phyloP scores from a whole-genome alignment of 2,888 invertebrate genomes.

The Pomacea canaliculata region DNA sequence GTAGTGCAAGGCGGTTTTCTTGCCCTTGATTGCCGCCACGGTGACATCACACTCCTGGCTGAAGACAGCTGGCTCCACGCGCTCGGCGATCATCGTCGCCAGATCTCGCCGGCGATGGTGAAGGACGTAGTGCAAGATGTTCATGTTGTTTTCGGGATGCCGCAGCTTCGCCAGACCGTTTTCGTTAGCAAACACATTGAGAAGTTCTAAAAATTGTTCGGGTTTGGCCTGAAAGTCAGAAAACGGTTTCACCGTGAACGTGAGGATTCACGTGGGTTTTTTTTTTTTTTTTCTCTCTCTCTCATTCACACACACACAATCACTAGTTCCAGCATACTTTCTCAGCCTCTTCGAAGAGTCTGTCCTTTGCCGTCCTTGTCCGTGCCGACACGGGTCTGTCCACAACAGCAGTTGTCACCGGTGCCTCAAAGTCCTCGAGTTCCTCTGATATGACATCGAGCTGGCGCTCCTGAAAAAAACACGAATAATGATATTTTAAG shows the following conservation, averaged over 20 bases:
- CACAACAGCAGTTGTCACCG: background rate
- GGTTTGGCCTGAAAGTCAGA: background rate
- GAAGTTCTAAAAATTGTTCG: slow-evolving; percentile 10
- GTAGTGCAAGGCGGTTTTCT: slow-evolving; percentile 59
- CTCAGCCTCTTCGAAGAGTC: background rate
- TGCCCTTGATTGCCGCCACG: slow-evolving; percentile 43
- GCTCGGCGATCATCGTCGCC: slow-evolving; percentile 24
- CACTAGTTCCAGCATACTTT: background rate
- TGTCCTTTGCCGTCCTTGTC: background rate
- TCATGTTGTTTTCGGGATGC: slow-evolving; percentile 41
- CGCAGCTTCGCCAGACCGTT: slow-evolving; percentile 13
- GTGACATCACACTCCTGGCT: slow-evolving; percentile 42
- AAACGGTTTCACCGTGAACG: no score
- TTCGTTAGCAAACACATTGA: slow-evolving; percentile 4
- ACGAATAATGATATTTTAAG: no score
- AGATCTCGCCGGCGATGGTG: slow-evolving; percentile 38
- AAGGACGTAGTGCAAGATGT: slow-evolving; percentile 50
- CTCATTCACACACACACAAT: background rate
- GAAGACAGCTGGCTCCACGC: slow-evolving; percentile 36
- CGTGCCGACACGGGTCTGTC: slow-evolving; percentile 10
- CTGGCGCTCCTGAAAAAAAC: no score
- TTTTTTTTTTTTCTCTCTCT: background rate
- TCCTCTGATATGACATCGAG: background rate
- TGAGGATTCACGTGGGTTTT: no score
- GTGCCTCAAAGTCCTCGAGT: background rate